Percentiles rank a stretch among this genome's conserved stretches.
phyloP scores from a whole-genome alignment of 2,113 vertebrate genomes.

The Lucifuga dentata region DNA sequence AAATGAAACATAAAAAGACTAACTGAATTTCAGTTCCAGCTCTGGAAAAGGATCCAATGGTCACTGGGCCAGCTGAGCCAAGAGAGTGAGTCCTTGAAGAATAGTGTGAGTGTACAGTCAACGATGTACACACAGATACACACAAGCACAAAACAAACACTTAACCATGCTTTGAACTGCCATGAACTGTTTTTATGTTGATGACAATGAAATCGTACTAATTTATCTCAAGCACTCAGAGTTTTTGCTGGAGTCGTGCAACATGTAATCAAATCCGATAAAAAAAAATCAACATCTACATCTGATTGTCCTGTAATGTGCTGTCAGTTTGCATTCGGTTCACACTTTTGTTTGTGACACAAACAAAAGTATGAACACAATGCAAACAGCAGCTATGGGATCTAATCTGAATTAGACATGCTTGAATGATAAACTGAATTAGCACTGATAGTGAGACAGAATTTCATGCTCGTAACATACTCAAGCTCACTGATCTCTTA shows the following conservation, averaged over 20 bases:
- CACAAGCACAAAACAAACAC: not conserved
- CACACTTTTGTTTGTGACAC: not conserved
- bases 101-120: too few relatives aligned
- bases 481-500: conserved; percentile 32
- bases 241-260: not conserved
- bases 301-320: too few relatives aligned
- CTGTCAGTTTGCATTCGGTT: not conserved
- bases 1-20: conserved; percentile 58
- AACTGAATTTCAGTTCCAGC: conserved; percentile 53
- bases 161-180: too few relatives aligned
- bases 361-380: not conserved
- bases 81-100: not conserved
- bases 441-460: conserved; percentile 1
- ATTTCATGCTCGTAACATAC: conserved; percentile 9
- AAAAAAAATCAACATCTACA: too few relatives aligned
- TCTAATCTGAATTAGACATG: conserved; percentile 21
- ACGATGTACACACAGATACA: not conserved
- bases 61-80: conserved; percentile 27
- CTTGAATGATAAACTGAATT: conserved; percentile 12
- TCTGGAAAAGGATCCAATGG: conserved; percentile 29
- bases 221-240: not conserved
- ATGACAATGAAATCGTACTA: not conserved
- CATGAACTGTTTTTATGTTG: not conserved
- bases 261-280: too few relatives aligned
- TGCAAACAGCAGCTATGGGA: not conserved